Base-by-base conservation (phyloP, 2,797 vertebrate species). In the Myiotriccus ornatus region DNA sequence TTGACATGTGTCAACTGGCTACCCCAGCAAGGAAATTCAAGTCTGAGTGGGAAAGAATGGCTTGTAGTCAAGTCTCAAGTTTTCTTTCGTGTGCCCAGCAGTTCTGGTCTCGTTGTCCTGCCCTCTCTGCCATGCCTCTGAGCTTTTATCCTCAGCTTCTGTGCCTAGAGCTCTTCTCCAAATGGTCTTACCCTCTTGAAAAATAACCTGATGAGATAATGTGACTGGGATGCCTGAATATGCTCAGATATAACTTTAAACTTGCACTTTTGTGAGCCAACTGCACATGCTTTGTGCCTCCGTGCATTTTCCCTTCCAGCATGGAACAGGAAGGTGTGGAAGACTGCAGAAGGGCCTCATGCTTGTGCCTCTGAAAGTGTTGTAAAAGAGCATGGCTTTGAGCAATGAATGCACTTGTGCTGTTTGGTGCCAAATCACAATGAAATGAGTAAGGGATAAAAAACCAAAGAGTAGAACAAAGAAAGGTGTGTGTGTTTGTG, bases 221-320 rank as follows among this genome's bases (percentile, higher is more conserved):
- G 24, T 17, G 35, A 50, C 30, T 23, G n/a, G 6, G 69, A n/a
- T 35, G 25, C 17, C 15, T 52, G 9, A 34, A 49, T 35, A 55
- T 37, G 14, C 34, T 71, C 37, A 56, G 37, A 53, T 87, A 84
- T 43, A 7, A 39, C 10, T 32, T 60, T 60, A 49, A 87, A 68
- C 16, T 63, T 60, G 14, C 0, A 6, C 9, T 46, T 78, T 79
- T 82, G 27, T 27, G 19, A 76, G 50, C 25, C 74, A 78, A 2
- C 18, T 34, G 44, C 49, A 8, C 0, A 2, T 70, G 24, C 52
- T 41, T 10, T 37, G 3, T 68, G 27, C 7, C 22, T 71, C 20
- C 0, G 0, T 55, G 8, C 3, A 2, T 86, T 78, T 84, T 65
- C 14, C 22, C 73, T 76, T 70, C n/a, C 1, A 3, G 1, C 0